Conservation (phyloP, 2,888 invertebrate genomes). For the Scrobipalpa atriplicella region DNA sequence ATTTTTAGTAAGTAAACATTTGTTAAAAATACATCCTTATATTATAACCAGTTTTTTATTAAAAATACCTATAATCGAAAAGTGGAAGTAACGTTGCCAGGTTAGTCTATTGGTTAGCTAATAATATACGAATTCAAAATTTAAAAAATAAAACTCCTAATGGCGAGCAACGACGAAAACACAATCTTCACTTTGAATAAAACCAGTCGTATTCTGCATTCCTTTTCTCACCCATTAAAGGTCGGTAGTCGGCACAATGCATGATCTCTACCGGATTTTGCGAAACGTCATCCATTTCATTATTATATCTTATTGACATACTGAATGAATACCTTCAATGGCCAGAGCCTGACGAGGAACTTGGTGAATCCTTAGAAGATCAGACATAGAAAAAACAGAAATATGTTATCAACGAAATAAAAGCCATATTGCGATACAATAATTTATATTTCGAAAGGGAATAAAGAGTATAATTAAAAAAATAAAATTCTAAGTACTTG, state of each 20-base stretch:
- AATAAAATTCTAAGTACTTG: neutral
- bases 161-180: too few relatives aligned
- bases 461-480: neutral
- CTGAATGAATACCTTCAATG: neutral
- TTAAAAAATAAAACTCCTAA: too few relatives aligned
- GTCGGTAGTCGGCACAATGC: too few relatives aligned
- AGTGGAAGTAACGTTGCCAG: too few relatives aligned
- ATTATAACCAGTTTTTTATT: conserved; percentile 20
- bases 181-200: too few relatives aligned
- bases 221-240: too few relatives aligned
- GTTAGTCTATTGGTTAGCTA: too few relatives aligned
- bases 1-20: conserved; percentile 44
- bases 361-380: neutral
- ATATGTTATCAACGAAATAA: neutral
- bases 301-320: too few relatives aligned
- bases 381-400: conserved; percentile 1
- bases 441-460: neutral
- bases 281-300: too few relatives aligned
- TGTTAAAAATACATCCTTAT: conserved; percentile 45
- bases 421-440: neutral
- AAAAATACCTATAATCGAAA: neutral
- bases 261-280: too few relatives aligned
- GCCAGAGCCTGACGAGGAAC: neutral
- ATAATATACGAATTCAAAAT: too few relatives aligned
- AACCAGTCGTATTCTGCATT: too few relatives aligned